Evolutionary conservation across 2,888 invertebrate genomes (phyloP), one percentile per base, ranked within the genome.

Genomic region (Noctua fimbriata): DNA sequence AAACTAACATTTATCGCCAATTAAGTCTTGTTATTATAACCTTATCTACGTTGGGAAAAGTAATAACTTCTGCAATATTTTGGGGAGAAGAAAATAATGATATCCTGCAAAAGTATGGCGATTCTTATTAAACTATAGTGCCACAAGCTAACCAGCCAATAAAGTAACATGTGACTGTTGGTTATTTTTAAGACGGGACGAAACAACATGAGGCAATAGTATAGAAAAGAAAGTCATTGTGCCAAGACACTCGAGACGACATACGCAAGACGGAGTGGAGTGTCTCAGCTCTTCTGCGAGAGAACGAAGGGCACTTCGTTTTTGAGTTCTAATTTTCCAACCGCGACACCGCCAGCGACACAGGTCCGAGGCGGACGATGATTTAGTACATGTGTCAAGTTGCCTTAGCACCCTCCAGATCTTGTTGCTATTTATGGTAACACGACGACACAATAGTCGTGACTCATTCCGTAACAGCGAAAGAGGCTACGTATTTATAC

Each of bases 311-410:
- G 92, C 92, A 91, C 95, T 95, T 89, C 80, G 88, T 90, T 93
- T 92, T 93, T 90, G 93, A 93, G 94, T 93, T 94, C 89, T 93
- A 94, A 94, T 94, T 95, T 94, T 94, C 92, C 91, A 92, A 91
- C 90, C 74, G 86, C 85, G 86, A 89, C 89, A 90, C 82, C 86
- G 85, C 87, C 89, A 88, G 82, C 86, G 84, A 88, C 89, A 89
- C 83, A 84, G 82, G 84, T 87, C 88, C 72, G 80, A 78, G 80
- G 77, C 87, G 88, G 87, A 87, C 90, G 89, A 92, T 91, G 90
- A 90, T 91, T 93, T 92, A 90, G 89, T 90, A 88, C 85, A 88
- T 90, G 89, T 91, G 92, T 91, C 90, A 91, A 89, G 90, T 90
- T 90, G 88, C 89, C 87, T 87, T 89, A 90, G 91, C 92, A 93